Evolutionary conservation across 2,113 vertebrate species (phyloP).

Genomic region (Esox niger): DNA sequence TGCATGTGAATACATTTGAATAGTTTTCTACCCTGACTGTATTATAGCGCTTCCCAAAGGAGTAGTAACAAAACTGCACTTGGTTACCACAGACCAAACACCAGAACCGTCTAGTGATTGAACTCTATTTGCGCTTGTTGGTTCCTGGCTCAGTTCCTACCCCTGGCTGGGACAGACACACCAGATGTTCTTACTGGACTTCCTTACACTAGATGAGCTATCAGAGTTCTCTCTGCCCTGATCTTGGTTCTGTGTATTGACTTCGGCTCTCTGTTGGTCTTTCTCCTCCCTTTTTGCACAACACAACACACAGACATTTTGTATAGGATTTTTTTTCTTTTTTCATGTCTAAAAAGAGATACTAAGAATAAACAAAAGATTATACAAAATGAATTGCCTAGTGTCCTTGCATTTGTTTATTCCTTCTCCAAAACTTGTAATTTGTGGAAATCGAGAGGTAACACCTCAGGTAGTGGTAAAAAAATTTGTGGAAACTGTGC

Average conservation of each 20-base stretch:
- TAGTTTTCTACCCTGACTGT: slow-evolving; percentile 1
- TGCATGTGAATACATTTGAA: slow-evolving; percentile 3
- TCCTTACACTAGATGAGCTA: slow-evolving; percentile 47
- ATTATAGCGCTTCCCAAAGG: slow-evolving; percentile 4
- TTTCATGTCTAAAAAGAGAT: slow-evolving; percentile 65
- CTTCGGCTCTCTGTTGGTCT: slow-evolving; percentile 46
- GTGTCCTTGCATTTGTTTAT: slow-evolving; percentile 9
- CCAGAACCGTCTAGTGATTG: slow-evolving; percentile 27
- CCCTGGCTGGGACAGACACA: slow-evolving; percentile 13
- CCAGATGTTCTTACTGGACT: slow-evolving; percentile 38
- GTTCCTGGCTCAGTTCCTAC: slow-evolving; percentile 19
- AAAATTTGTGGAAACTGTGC: no score
- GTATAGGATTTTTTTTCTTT: slow-evolving; percentile 61
- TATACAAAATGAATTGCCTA: slow-evolving; percentile 27
- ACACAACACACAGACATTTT: slow-evolving; percentile 66
- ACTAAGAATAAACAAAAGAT: slow-evolving; percentile 68
- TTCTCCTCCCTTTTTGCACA: slow-evolving; percentile 62
- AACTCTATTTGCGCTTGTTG: slow-evolving; percentile 5
- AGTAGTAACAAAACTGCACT: slow-evolving; percentile 16
- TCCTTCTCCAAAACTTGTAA: neutral
- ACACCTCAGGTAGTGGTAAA: no score
- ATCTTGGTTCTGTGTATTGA: slow-evolving; percentile 41
- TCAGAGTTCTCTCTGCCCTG: slow-evolving; percentile 38
- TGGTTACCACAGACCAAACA: slow-evolving; percentile 23
- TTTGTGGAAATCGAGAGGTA: no score